Conservation (phyloP, 2,888 invertebrate genomes). For the Cybosia mesomella region DNA sequence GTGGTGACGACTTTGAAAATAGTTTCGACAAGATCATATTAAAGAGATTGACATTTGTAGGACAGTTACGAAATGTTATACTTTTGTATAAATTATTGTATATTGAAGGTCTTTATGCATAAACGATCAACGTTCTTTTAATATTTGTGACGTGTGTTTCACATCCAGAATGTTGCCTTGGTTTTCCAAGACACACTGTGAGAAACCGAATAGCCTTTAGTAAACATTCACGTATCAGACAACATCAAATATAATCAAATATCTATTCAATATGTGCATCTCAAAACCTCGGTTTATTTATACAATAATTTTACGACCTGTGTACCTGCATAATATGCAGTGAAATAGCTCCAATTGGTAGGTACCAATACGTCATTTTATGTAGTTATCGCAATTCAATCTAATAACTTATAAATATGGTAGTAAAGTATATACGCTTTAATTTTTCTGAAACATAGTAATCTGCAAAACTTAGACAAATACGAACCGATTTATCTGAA, state of each 20-base stretch:
- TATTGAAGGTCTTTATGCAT: slow-evolving; percentile 3
- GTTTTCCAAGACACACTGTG: slow-evolving; percentile 22
- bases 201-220: slow-evolving; percentile 12
- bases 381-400: not conserved
- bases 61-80: slow-evolving; percentile 14
- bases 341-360: not conserved
- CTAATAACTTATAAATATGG: not conserved
- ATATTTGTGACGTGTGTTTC: slow-evolving; percentile 7
- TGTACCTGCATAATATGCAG: not conserved
- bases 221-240: slow-evolving; percentile 14
- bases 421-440: not conserved
- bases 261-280: slow-evolving; percentile 43
- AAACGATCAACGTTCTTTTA: not conserved
- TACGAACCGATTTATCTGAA: not conserved
- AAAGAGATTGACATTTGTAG: slow-evolving; percentile 12
- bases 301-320: slow-evolving; percentile 16
- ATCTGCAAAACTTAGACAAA: not conserved
- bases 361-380: not conserved
- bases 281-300: slow-evolving; percentile 32
- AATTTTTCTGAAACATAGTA: not conserved
- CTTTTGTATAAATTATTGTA: not conserved
- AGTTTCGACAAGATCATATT: slow-evolving; percentile 9
- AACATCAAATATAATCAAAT: slow-evolving; percentile 46
- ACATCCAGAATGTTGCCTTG: not conserved
- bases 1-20: slow-evolving; percentile 15